Evolutionary conservation across 2,888 invertebrate species (phyloP).

Genomic region (Phyllotreta cruciferae): DNA sequence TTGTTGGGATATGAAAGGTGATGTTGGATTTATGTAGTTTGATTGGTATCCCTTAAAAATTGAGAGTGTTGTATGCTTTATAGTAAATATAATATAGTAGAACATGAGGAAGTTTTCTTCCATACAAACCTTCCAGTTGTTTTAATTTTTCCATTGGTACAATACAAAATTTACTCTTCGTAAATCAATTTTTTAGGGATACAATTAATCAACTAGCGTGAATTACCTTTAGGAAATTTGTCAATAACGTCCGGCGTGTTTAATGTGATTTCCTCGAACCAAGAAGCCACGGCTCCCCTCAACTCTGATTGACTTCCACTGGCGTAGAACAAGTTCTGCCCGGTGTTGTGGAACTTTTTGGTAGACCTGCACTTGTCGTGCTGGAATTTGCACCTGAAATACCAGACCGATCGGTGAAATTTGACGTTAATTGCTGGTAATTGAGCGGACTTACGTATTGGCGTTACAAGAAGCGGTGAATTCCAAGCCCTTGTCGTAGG

Average conservation of each 20-base stretch:
- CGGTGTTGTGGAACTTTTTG: slow-evolving; percentile 19
- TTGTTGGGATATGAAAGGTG: too few species aligned
- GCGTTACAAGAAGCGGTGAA: slow-evolving; percentile 41
- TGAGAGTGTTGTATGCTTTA: too few species aligned
- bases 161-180: too few species aligned
- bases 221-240: slow-evolving; percentile 22
- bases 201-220: too few species aligned
- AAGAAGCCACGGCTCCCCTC: slow-evolving; percentile 17
- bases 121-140: too few species aligned
- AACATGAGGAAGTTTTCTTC: too few species aligned
- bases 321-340: slow-evolving; percentile 36
- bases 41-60: too few species aligned
- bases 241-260: slow-evolving; percentile 25
- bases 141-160: too few species aligned
- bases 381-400: slow-evolving; percentile 33
- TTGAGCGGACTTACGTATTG: slow-evolving; percentile 22
- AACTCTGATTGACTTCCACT: slow-evolving; percentile 9
- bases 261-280: slow-evolving; percentile 33
- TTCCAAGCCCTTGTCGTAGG: slow-evolving; percentile 42
- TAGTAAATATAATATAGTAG: too few species aligned
- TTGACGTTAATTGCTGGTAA: background rate
- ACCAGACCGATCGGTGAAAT: too few species aligned
- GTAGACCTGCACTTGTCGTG: slow-evolving; percentile 41
- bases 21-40: too few species aligned
- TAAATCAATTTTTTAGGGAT: too few species aligned